Conservation (phyloP, 2,113 vertebrate genomes). For the Acrocephalus arundinaceus region DNA sequence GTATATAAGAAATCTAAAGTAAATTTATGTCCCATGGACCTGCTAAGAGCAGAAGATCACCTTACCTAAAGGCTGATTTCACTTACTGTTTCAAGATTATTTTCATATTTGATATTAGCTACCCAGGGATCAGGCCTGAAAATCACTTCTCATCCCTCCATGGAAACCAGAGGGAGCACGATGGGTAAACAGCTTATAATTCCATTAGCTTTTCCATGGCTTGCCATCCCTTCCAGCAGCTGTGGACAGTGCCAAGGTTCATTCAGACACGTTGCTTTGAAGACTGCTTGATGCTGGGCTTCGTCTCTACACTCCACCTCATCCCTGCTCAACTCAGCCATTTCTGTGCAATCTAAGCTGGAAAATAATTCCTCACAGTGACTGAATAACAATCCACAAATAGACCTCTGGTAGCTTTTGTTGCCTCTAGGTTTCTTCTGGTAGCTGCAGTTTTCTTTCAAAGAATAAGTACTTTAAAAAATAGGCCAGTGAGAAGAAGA, state of each 20-base stretch:
- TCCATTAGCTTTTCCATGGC: background rate
- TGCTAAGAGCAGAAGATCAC: background rate
- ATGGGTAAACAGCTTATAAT: slow-evolving; percentile 10
- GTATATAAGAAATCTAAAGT: background rate
- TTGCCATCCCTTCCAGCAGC: background rate
- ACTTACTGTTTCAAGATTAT: background rate
- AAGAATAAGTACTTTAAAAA: background rate
- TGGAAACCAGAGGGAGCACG: background rate
- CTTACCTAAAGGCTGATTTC: background rate
- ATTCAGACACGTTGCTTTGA: background rate
- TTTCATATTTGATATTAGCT: slow-evolving; percentile 38
- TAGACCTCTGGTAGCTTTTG: background rate
- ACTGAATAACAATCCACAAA: background rate
- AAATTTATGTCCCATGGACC: background rate
- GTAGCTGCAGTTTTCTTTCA: background rate
- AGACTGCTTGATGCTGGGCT: background rate
- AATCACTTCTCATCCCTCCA: background rate
- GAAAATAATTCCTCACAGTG: background rate
- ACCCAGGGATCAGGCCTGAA: background rate
- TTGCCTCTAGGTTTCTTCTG: background rate
- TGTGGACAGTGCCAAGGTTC: background rate
- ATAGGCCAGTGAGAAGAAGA: background rate
- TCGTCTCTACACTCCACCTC: background rate
- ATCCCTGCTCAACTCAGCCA: background rate
- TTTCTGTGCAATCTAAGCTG: background rate